Evolutionary conservation across 1,140 invertebrate genomes (phyloP).

Genomic region (Drosophila melanogaster): DNA sequence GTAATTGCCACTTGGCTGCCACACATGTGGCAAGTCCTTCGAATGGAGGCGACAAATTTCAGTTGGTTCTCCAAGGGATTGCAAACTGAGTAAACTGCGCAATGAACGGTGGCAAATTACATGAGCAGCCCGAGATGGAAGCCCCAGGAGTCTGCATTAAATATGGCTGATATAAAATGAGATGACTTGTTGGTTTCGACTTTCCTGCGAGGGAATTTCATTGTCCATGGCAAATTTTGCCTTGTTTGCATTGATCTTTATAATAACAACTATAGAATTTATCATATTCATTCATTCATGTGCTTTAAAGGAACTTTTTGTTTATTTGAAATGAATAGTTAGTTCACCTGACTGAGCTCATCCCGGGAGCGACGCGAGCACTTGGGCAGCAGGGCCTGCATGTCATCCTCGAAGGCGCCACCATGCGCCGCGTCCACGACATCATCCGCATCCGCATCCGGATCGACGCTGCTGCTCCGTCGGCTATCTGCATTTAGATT

Average conservation of each 20-base stretch:
- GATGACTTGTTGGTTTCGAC: not conserved
- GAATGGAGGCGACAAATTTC: constrained; percentile 31
- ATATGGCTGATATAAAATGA: too few relatives aligned
- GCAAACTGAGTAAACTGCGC: constrained; percentile 13
- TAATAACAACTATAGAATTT: too few relatives aligned
- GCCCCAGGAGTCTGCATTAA: constrained; percentile 5
- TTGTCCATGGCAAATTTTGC: too few relatives aligned
- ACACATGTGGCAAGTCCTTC: constrained; percentile 26
- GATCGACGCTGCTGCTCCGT: constrained; percentile 65
- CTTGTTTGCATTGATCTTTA: too few relatives aligned
- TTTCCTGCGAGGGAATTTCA: not conserved
- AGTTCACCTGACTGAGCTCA: constrained; percentile 82
- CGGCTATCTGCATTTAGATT: constrained; percentile 34
- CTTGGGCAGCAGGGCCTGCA: constrained; percentile 80
- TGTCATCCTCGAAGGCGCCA: constrained; percentile 79
- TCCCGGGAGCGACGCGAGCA: constrained; percentile 76
- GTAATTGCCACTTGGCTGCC: constrained; percentile 67
- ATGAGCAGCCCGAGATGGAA: not conserved
- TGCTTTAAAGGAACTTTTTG: too few relatives aligned
- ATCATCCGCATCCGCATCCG: constrained; percentile 62
- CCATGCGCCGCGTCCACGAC: constrained; percentile 54
- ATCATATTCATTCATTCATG: too few relatives aligned
- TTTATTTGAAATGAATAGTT: too few relatives aligned
- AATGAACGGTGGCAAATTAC: constrained; percentile 12
- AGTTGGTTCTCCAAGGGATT: constrained; percentile 15